Evolutionary conservation across 2,888 invertebrate species (phyloP), one percentile per base, ranked within the genome.

Genomic region (Choreutis nemorana): DNA sequence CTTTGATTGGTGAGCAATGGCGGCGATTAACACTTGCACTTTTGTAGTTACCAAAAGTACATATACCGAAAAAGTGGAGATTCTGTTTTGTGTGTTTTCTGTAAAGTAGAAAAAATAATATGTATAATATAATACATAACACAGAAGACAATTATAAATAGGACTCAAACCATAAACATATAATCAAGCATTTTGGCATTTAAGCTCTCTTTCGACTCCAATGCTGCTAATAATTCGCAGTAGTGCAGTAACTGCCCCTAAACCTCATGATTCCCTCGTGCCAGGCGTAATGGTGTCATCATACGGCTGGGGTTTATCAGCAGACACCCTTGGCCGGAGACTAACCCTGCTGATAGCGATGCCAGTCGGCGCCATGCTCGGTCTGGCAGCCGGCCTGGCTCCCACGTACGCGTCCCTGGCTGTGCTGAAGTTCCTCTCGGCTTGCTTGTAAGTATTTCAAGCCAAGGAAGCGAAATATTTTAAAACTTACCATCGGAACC

Each of bases 1-100:
- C 73, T 2, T 48, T 73, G 2, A 55, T 72, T 32, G 72, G 72
- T 70, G 43, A n/a, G n/a, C n/a, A n/a, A n/a, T n/a, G n/a, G n/a
- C n/a, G n/a, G n/a, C n/a, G n/a, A n/a, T n/a, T n/a, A n/a, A n/a
- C n/a, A n/a, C n/a, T n/a, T n/a, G n/a, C n/a, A n/a, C n/a, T n/a
- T n/a, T n/a, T n/a, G n/a, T n/a, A n/a, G n/a, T n/a, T n/a, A n/a
- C 1, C 41, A 59, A 58, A 58, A 24, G 28, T 26, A 18, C 11
- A 7, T 16, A 27, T n/a, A 14, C 3, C 8, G 7, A 16, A 16
- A 27, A 27, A 16, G n/a, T n/a, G 27, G 27, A 12, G 15, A 9
- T 10, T 11, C 27, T 8, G 8, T 18, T 8, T 4, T 2, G 18
- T 10, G 8, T 14, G 25, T 20, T 8, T 20, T 21, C 22, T 27